A percentile compares a stretch with the other conserved stretches of the same genome.
These are phyloP conservation scores for Zaprionus taronus DNA, from an alignment of 1,140 invertebrate species.

Conservation along the genomic window DNA sequence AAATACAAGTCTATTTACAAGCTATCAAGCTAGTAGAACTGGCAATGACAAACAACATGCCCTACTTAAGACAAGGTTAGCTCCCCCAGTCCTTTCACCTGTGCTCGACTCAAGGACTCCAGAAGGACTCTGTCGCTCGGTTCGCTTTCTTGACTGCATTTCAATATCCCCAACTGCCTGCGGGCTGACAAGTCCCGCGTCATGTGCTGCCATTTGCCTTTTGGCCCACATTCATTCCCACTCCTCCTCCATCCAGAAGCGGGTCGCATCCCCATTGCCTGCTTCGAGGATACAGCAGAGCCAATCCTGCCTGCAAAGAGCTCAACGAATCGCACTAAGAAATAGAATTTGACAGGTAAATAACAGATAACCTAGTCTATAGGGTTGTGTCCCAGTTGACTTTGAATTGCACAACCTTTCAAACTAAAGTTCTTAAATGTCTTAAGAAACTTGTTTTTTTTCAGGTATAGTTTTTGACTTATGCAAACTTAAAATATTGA, in stretches of 20 bases:
- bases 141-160: constrained; percentile 7
- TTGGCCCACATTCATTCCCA: neutral
- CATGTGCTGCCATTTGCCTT: neutral
- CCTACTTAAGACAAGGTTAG: neutral
- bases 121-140: neutral
- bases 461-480: neutral
- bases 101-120: neutral
- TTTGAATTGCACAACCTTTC: too few relatives aligned
- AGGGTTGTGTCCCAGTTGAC: neutral
- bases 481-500: too few relatives aligned
- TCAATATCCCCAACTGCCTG: constrained; percentile 10
- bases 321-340: neutral
- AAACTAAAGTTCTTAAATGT: neutral
- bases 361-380: neutral
- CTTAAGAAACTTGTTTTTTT: neutral
- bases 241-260: too few relatives aligned
- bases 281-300: neutral
- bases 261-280: neutral
- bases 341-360: neutral
- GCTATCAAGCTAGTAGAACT: neutral
- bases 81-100: neutral
- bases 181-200: constrained; percentile 1
- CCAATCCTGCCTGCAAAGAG: neutral
- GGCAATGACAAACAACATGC: constrained; percentile 2
- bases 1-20: neutral